phyloP scores from a whole-genome alignment of 2,797 vertebrate genomes.

The Labroides dimidiatus region DNA sequence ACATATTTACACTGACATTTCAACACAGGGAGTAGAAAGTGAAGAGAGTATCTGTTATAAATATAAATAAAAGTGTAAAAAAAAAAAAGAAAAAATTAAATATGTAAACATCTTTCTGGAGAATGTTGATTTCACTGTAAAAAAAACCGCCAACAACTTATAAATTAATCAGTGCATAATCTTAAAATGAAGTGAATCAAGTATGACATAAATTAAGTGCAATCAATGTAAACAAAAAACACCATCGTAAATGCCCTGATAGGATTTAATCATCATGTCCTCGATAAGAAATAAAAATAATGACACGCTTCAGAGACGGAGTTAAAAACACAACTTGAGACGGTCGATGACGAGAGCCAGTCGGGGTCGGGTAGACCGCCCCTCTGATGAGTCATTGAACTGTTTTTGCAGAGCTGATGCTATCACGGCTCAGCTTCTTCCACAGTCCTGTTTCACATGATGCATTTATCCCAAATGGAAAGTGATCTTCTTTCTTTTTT shows the following conservation, averaged over 20 bases:
- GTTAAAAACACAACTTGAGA: slow-evolving; percentile 45
- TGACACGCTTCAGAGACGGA: slow-evolving; percentile 40
- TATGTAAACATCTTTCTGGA: slow-evolving; percentile 65
- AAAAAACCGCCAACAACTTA: slow-evolving; percentile 40
- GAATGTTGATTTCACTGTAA: slow-evolving; percentile 48
- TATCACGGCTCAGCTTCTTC: slow-evolving; percentile 8
- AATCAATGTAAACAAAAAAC: slow-evolving; percentile 33
- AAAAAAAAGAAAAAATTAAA: slow-evolving; percentile 65
- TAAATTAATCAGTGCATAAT: slow-evolving; percentile 73
- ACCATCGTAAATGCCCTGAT: slow-evolving; percentile 57
- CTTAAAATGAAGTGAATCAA: slow-evolving; percentile 35
- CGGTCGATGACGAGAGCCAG: slow-evolving; percentile 17
- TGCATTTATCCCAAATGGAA: slow-evolving; percentile 24
- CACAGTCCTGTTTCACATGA: slow-evolving; percentile 32
- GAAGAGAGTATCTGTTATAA: slow-evolving; percentile 67
- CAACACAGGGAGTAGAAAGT: slow-evolving; percentile 74
- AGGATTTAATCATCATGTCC: slow-evolving; percentile 32
- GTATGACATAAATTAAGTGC: slow-evolving; percentile 65
- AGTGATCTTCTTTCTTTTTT: neutral
- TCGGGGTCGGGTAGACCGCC: slow-evolving; percentile 19
- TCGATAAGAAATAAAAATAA: slow-evolving; percentile 40
- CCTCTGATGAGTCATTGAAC: slow-evolving; percentile 38
- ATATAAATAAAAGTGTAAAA: slow-evolving; percentile 61
- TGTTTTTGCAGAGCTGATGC: slow-evolving; percentile 62
- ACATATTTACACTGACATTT: slow-evolving; percentile 79